Base-by-base conservation (phyloP, 2,888 invertebrate genomes). In the Colletes collaris region DNA sequence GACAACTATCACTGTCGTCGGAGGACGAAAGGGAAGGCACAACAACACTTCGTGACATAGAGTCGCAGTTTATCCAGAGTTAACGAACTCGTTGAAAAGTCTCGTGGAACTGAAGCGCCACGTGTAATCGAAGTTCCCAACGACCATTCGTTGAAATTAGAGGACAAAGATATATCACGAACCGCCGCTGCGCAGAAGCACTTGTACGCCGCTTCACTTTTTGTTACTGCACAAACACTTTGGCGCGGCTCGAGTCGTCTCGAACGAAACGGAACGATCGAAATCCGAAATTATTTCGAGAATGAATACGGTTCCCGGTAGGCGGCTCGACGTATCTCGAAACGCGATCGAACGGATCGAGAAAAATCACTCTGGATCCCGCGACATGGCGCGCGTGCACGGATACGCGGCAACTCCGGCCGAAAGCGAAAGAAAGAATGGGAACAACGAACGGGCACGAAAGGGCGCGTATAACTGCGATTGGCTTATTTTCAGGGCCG, bases 401-500 rank as follows among this genome's bases (percentile, higher is more conserved):
- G 40, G 76, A 81, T 68, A 73, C 77, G 80, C 65, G n/a, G 71
- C 40, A 65, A 73, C 73, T 58, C 70, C 67, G 67, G 2, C 19
- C 71, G 76, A 64, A 52, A 58, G 72, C 53, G 19, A 71, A 64
- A 63, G 71, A 72, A 81, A 74, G 74, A 82, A 78, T 76, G 80
- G 72, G 76, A 68, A 78, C 69, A 83, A 79, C 67, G 82, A 63
- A 60, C 66, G 71, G 2, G 69, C 70, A 70, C 74, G 77, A 81
- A 84, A 84, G 86, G 84, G 84, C 87, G 84, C 82, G 79, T 81
- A 70, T 79, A 84, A 86, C 87, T 81, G 71, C 78, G 76, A 80
- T 78, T 71, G 78, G 79, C 84, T 84, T 84, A 84, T 84, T 85
- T 77, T 76, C 86, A 82, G 82, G 82, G 77, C 70, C 87, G 86